Base-by-base conservation (phyloP, 2,888 invertebrate species). In the Rhopalosiphum nymphaeae region DNA sequence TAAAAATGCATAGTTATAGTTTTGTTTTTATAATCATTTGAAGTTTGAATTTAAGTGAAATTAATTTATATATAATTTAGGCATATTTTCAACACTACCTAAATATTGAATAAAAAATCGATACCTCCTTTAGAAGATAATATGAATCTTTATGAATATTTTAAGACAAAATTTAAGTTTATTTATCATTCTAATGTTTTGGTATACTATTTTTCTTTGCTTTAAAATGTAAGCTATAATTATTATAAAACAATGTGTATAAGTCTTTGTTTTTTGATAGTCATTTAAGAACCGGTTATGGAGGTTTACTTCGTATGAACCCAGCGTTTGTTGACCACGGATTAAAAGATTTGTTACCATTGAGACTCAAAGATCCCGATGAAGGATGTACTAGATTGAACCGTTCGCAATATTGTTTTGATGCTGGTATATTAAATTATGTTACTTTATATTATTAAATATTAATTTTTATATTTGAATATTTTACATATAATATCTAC, bases 311-410 rank as follows among this genome's bases (percentile, higher is more conserved):
- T 95, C 97, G 98, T 44, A 98, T 98, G 98, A 98, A 98, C 96
- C 98, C 98, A 26, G 98, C 98, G 0, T 98, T 98, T 96, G 97
- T 97, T 95, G 98, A 98, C 95, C 98, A 98, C 95, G 98, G 98
- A 0, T 96, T 99, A 0, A 98, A 98, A 96, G 98, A 98, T 95
- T 96, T 99, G 95, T 96, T 99, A 86, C 99, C 99, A 0, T 96
- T 98, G 91, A 98, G 98, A 96, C 96, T 98, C 94, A 98, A 98
- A 95, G 97, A 98, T 95, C 98, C 98, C 26, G 98, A 98, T 95
- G 98, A 98, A 96, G 98, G 98, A 87, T 99, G 98, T 96, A 98
- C 98, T 2, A 97, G 98, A 94, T 98, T 98, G 0, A 98, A 98
- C 96, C 97, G 97, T 95, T 98, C 98, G 95, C 98, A 98, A 97